Percentiles rank a stretch among this genome's conserved stretches.
Conservation (phyloP, 2,113 vertebrate genomes). For the Sebastes fasciatus region DNA sequence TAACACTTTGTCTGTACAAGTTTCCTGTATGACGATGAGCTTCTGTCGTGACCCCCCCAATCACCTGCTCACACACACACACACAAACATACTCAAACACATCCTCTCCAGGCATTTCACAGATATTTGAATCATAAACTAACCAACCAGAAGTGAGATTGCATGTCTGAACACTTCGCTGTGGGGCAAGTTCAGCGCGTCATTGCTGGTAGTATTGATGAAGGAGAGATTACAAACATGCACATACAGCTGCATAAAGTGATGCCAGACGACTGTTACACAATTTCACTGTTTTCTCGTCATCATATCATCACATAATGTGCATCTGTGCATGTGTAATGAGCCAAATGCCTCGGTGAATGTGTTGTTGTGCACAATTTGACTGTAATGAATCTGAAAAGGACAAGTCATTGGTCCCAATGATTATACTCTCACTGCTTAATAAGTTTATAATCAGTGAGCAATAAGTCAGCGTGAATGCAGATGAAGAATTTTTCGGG, state of each 20-base stretch:
- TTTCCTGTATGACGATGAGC: conserved; percentile 54
- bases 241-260: neutral
- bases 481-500: neutral
- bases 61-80: neutral
- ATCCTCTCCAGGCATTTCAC: conserved; percentile 27
- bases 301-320: neutral
- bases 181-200: conserved; percentile 6
- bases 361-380: neutral
- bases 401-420: conserved; percentile 5
- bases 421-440: conserved; percentile 21
- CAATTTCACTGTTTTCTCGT: neutral
- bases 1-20: conserved; percentile 40
- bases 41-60: conserved; percentile 22
- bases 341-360: neutral
- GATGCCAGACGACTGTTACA: neutral
- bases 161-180: conserved; percentile 27
- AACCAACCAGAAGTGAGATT: conserved; percentile 31
- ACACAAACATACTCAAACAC: neutral
- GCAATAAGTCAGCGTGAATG: conserved; percentile 18
- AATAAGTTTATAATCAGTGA: neutral
- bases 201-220: no score
- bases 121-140: conserved; percentile 47
- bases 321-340: neutral
- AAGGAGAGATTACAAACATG: neutral
- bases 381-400: conserved; percentile 8